Conservation (phyloP, 2,113 vertebrate genomes). For the Noturus placidus region DNA sequence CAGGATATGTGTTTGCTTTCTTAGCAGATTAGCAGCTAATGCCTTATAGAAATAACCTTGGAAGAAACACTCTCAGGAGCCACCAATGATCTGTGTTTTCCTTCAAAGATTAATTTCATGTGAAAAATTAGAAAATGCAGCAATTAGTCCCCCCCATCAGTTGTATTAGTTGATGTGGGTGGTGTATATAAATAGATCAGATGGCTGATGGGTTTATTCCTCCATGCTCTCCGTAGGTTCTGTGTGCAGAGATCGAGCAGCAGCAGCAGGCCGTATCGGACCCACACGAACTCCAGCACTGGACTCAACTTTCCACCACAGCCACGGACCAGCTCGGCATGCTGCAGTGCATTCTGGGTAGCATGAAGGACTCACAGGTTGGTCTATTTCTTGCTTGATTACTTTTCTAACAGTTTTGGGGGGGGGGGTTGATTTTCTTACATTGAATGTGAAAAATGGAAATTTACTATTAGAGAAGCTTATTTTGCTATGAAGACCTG, state of each 20-base stretch:
- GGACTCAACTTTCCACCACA: slow-evolving; percentile 78
- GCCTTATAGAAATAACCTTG: too few species aligned
- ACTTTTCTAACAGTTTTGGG: neutral
- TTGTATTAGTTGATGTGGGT: neutral
- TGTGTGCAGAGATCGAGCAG: slow-evolving; percentile 79
- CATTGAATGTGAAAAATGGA: too few species aligned
- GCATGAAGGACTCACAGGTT: slow-evolving; percentile 86
- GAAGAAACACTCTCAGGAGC: neutral
- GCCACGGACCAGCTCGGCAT: slow-evolving; percentile 77
- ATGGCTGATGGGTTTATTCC: neutral
- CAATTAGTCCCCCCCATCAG: neutral
- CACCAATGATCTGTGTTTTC: too few species aligned
- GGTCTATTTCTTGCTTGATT: neutral
- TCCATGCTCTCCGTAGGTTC: slow-evolving; percentile 51
- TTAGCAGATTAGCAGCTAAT: neutral
- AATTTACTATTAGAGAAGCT: too few species aligned
- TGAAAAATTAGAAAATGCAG: too few species aligned
- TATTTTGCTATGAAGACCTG: too few species aligned
- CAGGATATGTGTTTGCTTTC: neutral
- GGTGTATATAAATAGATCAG: neutral
- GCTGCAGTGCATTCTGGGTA: slow-evolving; percentile 82
- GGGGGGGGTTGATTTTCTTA: too few species aligned
- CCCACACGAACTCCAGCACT: slow-evolving; percentile 76
- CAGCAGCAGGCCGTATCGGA: slow-evolving; percentile 76
- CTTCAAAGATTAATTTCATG: too few species aligned